Base-by-base conservation (phyloP, 2,888 invertebrate genomes). In the Rosalia funebris region DNA sequence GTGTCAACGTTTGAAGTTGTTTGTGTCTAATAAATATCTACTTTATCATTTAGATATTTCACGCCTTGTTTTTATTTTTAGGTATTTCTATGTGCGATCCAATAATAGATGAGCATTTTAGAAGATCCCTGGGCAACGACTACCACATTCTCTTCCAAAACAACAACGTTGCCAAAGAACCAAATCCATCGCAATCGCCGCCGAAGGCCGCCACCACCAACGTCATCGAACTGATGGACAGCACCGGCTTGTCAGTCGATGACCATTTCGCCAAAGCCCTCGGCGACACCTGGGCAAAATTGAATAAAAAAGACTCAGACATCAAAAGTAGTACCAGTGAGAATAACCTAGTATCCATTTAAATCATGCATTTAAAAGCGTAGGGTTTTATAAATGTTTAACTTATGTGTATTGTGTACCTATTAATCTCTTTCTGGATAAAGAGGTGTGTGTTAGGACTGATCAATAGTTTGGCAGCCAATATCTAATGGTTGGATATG, bases 31-130 rank as follows among this genome's bases (percentile, higher is more conserved):
- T n/a, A n/a, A n/a, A n/a, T n/a, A n/a, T n/a, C n/a, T n/a, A n/a
- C n/a, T n/a, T n/a, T n/a, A n/a, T n/a, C n/a, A n/a, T n/a, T n/a
- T n/a, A n/a, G n/a, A n/a, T n/a, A n/a, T n/a, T n/a, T n/a, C n/a
- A n/a, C n/a, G n/a, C n/a, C n/a, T n/a, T n/a, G n/a, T n/a, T n/a
- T n/a, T 65, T 62, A 60, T 47, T 78, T 76, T 20, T 82, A 90
- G 90, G 89, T 74, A 87, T 89, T 79, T 89, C 90, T 10, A 89
- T 90, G 86, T 91, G 93, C 82, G 95, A 95, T 81, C 93, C 93
- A 9, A 93, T 93, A 56, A 95, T 96, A 75, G 96, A 97, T 82
- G 97, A 97, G 79, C 96, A 97, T 82, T 97, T 97, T 83, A 87
- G 96, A 57, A 89, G 96, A 63, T 96, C 96, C 0, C 85, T 97